phyloP scores from a whole-genome alignment of 2,888 invertebrate genomes.

The Caenorhabditis sp. region DNA sequence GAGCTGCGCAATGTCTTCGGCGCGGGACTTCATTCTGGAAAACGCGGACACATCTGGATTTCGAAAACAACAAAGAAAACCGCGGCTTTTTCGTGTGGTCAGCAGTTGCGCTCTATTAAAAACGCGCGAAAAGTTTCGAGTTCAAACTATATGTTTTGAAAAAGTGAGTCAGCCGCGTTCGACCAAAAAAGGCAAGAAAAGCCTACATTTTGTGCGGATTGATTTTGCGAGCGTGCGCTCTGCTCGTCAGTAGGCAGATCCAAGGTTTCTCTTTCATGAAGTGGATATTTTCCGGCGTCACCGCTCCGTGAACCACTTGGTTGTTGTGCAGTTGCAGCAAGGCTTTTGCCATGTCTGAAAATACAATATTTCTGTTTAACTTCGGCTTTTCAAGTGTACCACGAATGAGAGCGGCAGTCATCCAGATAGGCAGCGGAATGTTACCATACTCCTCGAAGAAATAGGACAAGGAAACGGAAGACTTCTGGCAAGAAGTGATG shows the following conservation, averaged over 20 bases:
- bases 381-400: not conserved
- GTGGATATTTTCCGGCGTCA: slow-evolving; percentile 22
- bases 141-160: not conserved
- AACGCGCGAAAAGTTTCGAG: not conserved
- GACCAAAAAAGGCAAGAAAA: too few species aligned
- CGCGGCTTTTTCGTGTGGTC: not conserved
- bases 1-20: slow-evolving; percentile 33
- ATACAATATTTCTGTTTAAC: not conserved
- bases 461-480: slow-evolving; percentile 9
- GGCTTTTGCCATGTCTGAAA: slow-evolving; percentile 25
- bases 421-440: slow-evolving; percentile 44
- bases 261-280: slow-evolving; percentile 16
- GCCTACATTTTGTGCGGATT: slow-evolving; percentile 17
- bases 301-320: slow-evolving; percentile 28
- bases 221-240: slow-evolving; percentile 26
- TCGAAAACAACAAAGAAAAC: not conserved
- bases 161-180: too few species aligned
- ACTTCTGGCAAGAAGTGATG: slow-evolving; percentile 27
- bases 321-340: slow-evolving; percentile 36
- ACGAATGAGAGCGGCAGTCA: slow-evolving; percentile 31
- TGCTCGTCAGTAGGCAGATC: slow-evolving; percentile 35
- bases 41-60: not conserved
- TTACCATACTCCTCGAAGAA: slow-evolving; percentile 34
- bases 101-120: slow-evolving; percentile 9
- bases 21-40: slow-evolving; percentile 37